phyloP scores from a whole-genome alignment of 2,113 vertebrate genomes.

The Trichomycterus rosablanca region DNA sequence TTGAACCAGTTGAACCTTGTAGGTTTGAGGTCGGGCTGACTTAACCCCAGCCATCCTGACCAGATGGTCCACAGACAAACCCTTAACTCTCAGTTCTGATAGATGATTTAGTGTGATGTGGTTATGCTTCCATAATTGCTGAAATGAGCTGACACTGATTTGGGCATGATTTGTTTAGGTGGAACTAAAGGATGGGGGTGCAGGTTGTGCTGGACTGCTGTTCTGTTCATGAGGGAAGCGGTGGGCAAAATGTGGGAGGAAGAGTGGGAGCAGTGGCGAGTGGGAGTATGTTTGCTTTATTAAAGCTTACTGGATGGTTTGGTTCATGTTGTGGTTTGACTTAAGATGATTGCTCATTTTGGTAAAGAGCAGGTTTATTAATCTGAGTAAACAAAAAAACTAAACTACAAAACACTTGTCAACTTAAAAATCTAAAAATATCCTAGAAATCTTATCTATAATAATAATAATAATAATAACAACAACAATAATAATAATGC shows the following conservation, averaged over 20 bases:
- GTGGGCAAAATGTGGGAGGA: background rate
- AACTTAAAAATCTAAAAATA: too few species aligned
- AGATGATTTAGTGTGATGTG: conserved; percentile 62
- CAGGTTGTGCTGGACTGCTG: conserved; percentile 46
- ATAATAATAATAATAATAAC: too few species aligned
- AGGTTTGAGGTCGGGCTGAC: background rate
- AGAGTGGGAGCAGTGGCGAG: conserved; percentile 24
- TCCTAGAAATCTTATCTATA: too few species aligned
- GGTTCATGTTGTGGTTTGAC: conserved; percentile 28
- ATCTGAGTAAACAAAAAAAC: too few species aligned
- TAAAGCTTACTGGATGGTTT: conserved; percentile 19
- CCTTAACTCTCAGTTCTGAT: conserved; percentile 50
- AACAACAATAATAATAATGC: too few species aligned
- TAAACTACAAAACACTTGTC: too few species aligned
- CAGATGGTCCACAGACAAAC: conserved; percentile 61
- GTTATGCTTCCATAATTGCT: conserved; percentile 57
- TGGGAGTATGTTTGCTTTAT: conserved; percentile 37
- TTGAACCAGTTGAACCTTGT: conserved; percentile 28
- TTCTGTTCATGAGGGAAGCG: conserved; percentile 3
- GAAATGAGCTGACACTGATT: conserved; percentile 60
- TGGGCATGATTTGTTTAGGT: conserved; percentile 59
- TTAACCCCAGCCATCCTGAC: conserved; percentile 37
- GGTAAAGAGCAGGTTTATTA: background rate
- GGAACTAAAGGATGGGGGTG: conserved; percentile 57
- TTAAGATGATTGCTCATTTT: conserved; percentile 38